Evolutionary conservation across 2,797 vertebrate genomes (phyloP).

Genomic region (Spea hammondii): DNA sequence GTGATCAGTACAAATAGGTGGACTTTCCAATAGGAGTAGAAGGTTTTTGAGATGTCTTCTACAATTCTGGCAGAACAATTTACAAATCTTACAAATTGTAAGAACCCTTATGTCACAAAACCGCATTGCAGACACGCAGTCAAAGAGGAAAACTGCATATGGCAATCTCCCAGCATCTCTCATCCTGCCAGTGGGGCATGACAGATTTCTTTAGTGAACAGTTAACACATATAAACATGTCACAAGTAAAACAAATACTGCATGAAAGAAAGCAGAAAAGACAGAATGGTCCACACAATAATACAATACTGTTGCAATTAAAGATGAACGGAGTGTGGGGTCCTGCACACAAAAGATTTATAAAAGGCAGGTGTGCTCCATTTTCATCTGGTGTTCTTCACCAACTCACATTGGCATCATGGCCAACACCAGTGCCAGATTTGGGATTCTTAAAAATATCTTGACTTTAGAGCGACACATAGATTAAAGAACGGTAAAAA

Average conservation of each 20-base stretch:
- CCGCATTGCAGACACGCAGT: too few relatives aligned
- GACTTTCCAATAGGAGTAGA: too few relatives aligned
- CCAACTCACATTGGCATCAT: conserved; percentile 46
- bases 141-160: conserved; percentile 50
- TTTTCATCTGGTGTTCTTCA: conserved; percentile 41
- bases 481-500: too few relatives aligned
- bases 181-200: conserved; percentile 57
- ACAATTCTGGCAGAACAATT: too few relatives aligned
- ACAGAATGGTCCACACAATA: conserved; percentile 50
- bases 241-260: conserved; percentile 65
- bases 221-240: conserved; percentile 69
- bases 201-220: conserved; percentile 67
- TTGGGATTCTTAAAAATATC: too few relatives aligned
- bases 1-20: too few relatives aligned
- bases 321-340: conserved; percentile 57
- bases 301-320: conserved; percentile 56
- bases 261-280: conserved; percentile 64
- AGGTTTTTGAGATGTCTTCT: too few relatives aligned
- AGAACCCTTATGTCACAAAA: too few relatives aligned
- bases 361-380: conserved; percentile 54
- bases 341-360: conserved; percentile 53
- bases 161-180: conserved; percentile 52
- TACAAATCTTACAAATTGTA: too few relatives aligned
- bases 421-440: background rate
- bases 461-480: too few relatives aligned